Conservation (phyloP, 2,888 invertebrate species). For the Drosophila sordidula region DNA sequence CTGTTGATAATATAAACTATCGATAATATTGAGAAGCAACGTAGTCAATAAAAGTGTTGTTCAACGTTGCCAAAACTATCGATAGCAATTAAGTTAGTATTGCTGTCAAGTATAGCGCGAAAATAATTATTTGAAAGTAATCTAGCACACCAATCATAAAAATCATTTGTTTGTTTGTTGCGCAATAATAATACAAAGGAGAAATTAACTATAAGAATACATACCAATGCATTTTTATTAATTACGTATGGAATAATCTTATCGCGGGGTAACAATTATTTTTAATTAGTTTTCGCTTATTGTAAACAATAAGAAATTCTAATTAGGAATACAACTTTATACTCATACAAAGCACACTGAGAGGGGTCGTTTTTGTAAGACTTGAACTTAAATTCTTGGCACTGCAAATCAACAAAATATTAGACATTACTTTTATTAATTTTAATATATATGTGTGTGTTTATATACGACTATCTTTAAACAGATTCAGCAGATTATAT, state of each 20-base stretch:
- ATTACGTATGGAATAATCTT: slow-evolving; percentile 22
- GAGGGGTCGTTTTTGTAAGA: background rate
- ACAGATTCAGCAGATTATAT: slow-evolving; percentile 15
- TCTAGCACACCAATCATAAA: too few relatives aligned
- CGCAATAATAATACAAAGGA: background rate
- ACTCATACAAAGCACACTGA: slow-evolving; percentile 5
- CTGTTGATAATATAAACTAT: background rate
- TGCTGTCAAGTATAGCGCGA: background rate
- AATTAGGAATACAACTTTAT: slow-evolving; percentile 12
- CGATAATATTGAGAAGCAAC: slow-evolving; percentile 6
- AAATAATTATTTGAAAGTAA: background rate
- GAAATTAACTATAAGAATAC: background rate
- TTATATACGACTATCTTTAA: slow-evolving; percentile 27
- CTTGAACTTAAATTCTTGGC: slow-evolving; percentile 8
- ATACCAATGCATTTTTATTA: slow-evolving; percentile 26
- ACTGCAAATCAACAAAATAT: slow-evolving; percentile 17
- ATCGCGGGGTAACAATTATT: slow-evolving; percentile 24
- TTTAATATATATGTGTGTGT: slow-evolving; percentile 23
- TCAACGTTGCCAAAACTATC: background rate
- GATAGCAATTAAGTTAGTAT: background rate
- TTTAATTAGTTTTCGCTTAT: slow-evolving; percentile 18
- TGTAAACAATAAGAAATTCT: slow-evolving; percentile 20
- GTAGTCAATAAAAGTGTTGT: background rate
- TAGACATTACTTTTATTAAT: slow-evolving; percentile 9
- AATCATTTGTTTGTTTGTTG: background rate